Evolutionary conservation across 2,888 invertebrate species (phyloP).

Genomic region (Adelognathus sp.): DNA sequence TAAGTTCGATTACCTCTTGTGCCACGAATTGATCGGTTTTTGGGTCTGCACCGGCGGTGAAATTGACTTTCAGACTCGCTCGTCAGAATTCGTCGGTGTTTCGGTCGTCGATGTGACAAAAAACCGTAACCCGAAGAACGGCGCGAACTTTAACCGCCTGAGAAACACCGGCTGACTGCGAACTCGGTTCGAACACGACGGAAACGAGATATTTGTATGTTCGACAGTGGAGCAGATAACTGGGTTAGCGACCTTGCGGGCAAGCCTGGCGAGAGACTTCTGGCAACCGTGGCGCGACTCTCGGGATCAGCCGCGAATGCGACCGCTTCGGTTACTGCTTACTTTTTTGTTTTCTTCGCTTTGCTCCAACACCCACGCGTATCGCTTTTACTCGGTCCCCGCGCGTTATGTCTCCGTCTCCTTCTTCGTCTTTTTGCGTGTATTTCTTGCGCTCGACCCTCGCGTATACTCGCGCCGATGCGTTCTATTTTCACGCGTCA

Average conservation of each 20-base stretch:
- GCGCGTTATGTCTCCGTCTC: conserved; percentile 7
- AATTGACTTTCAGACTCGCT: background rate
- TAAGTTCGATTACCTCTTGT: background rate
- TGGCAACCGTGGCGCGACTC: conserved; percentile 1
- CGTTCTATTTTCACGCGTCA: conserved; percentile 43
- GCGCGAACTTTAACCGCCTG: background rate
- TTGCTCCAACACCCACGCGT: background rate
- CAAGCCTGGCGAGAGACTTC: conserved; percentile 13
- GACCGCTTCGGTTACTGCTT: background rate
- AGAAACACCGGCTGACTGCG: conserved; percentile 1
- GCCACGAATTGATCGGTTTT: background rate
- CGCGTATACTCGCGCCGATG: conserved; percentile 1
- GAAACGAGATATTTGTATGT: conserved; percentile 3
- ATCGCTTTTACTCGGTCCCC: background rate
- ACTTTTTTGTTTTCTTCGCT: background rate
- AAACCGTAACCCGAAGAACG: background rate
- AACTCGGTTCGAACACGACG: conserved; percentile 8
- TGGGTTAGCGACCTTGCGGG: conserved; percentile 63
- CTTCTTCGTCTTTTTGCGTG: background rate
- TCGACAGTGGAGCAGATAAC: conserved; percentile 59
- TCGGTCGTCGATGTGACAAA: no score
- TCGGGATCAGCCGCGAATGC: conserved; percentile 15
- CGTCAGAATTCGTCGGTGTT: no score
- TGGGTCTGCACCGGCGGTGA: background rate
- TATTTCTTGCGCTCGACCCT: background rate